Evolutionary conservation across 53 echinoderm and acorn worm genomes (phyloP).

Genomic region (Antedon mediterranea): DNA sequence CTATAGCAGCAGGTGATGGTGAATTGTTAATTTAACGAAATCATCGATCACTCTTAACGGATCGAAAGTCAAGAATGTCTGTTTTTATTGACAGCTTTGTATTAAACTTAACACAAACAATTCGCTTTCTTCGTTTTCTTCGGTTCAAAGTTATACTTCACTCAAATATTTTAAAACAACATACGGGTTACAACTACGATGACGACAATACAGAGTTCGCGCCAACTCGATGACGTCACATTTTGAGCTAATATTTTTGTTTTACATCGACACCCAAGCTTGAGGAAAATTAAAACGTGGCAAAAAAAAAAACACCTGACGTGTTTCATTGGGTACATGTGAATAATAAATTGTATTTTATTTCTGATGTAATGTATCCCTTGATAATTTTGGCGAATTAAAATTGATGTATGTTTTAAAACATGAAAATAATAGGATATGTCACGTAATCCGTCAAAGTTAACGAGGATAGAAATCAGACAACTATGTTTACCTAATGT

Average conservation of each 20-base stretch:
- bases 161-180: neutral
- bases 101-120: neutral
- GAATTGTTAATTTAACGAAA: neutral
- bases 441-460: neutral
- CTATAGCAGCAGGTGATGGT: neutral
- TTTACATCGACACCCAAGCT: neutral
- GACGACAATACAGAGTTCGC: neutral
- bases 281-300: neutral
- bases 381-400: neutral
- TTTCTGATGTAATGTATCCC: neutral
- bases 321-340: neutral
- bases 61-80: neutral
- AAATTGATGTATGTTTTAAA: neutral
- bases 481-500: no score
- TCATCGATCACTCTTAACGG: neutral
- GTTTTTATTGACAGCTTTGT: neutral
- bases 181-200: neutral
- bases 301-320: neutral
- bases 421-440: neutral
- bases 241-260: neutral
- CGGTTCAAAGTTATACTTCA: neutral
- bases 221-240: neutral
- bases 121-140: neutral
- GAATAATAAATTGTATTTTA: neutral
- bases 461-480: no score